Base-by-base conservation (phyloP, 2,888 invertebrate genomes). In the Iphiclides podalirius region DNA sequence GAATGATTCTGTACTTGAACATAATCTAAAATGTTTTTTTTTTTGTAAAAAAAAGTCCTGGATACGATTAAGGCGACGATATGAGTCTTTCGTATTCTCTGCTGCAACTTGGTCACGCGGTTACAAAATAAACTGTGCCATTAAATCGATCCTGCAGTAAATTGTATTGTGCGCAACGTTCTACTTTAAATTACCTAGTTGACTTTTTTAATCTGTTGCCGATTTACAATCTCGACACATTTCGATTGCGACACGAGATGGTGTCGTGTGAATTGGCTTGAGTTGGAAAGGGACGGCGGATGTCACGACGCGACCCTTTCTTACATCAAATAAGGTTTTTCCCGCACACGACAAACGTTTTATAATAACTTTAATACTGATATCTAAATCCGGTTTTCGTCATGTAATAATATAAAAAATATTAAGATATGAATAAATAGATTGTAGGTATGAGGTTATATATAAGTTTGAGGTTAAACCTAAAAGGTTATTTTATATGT, bases 301-400 rank as follows among this genome's bases (percentile, higher is more conserved):
- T 9, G 15, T 48, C 43, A 43, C 48, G 48, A 48, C 28, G 12
- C 43, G 48, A 48, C 48, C 43, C 43, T 48, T 42, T 43, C 42
- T 48, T 48, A 31, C 37, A 15, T 43, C 48, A 15, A 37, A 42
- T 43, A 48, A 43, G 48, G 42, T 31, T 42, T n/a, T 41, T 37
- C 36, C 16, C 28, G 37, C 20, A 33, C 42, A 48, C 48, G 43
- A 42, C 36, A 13, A 20, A 20, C 6, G 20, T 37, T 16, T 36
- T 48, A 20, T 42, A 37, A 42, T 23, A 35, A 47, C 40, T 47
- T 41, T 35, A 41, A 41, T 48, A 42, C n/a, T n/a, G n/a, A n/a
- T n/a, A n/a, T n/a, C n/a, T n/a, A n/a, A n/a, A n/a, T n/a, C n/a
- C n/a, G n/a, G n/a, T n/a, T n/a, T n/a, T n/a, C n/a, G n/a, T n/a